phyloP scores from a whole-genome alignment of 1,140 invertebrate species.

The Augochlora pura region DNA sequence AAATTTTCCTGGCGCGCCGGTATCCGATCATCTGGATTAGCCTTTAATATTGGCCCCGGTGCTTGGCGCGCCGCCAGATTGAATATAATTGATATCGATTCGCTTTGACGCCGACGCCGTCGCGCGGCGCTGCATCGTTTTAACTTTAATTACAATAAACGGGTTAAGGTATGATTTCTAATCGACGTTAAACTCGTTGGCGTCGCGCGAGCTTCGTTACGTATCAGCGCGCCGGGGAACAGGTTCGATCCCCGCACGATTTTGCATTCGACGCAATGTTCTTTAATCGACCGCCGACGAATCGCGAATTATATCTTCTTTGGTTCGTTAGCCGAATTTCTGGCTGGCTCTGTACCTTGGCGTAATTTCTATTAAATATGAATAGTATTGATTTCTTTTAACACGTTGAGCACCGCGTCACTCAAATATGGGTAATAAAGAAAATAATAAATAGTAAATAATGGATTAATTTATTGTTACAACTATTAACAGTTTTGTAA shows the following conservation, averaged over 20 bases:
- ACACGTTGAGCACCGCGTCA: no score
- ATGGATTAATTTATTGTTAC: no score
- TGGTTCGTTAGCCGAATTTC: background rate
- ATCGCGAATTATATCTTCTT: background rate
- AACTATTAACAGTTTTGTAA: no score
- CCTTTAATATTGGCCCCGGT: slow-evolving; percentile 48
- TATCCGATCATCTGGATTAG: slow-evolving; percentile 57
- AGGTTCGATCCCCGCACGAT: background rate
- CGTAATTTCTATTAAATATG: no score
- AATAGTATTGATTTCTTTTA: no score
- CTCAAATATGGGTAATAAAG: no score
- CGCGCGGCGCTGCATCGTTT: slow-evolving; percentile 20
- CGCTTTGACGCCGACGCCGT: slow-evolving; percentile 26
- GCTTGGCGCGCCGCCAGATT: slow-evolving; percentile 46
- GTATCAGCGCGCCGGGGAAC: no score
- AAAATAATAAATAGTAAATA: no score
- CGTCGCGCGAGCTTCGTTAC: no score
- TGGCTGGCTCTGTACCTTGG: no score
- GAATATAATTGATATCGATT: slow-evolving; percentile 53
- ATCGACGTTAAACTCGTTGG: background rate
- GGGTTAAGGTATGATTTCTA: slow-evolving; percentile 15
- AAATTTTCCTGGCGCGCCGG: slow-evolving; percentile 38
- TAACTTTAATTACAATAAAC: slow-evolving; percentile 28
- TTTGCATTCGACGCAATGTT: background rate
- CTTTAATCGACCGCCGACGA: background rate